Evolutionary conservation across 2,797 vertebrate species (phyloP).

Genomic region (Poeciliopsis presidionis): DNA sequence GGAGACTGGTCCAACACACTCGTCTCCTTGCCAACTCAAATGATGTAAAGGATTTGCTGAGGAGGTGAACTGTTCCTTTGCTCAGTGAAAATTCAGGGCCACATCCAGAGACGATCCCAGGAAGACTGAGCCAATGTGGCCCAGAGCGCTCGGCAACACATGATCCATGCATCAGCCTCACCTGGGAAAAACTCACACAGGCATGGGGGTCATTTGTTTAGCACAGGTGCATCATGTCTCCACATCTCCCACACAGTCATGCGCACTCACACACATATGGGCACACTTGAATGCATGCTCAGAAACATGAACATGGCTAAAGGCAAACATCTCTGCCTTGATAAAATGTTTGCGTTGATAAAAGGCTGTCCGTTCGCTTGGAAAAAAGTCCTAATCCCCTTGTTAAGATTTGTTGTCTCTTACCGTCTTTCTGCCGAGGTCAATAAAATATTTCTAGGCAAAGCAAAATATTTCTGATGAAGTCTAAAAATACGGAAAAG

Average conservation of each 20-base stretch:
- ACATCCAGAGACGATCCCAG: constrained; percentile 80
- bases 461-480: background rate
- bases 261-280: constrained; percentile 15
- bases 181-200: constrained; percentile 76
- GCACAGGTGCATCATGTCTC: constrained; percentile 70
- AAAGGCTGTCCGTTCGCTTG: background rate
- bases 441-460: background rate
- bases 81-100: constrained; percentile 79
- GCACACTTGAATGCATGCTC: constrained; percentile 35
- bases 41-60: constrained; percentile 55
- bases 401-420: background rate
- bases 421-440: background rate
- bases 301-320: constrained; percentile 25
- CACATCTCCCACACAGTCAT: constrained; percentile 20
- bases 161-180: constrained; percentile 79
- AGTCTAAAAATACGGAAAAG: too few species aligned
- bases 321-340: constrained; percentile 5
- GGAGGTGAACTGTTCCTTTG: constrained; percentile 75
- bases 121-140: constrained; percentile 75
- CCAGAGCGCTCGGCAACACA: constrained; percentile 72
- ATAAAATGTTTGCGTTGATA: background rate
- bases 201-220: constrained; percentile 76
- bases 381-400: background rate
- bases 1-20: constrained; percentile 69
- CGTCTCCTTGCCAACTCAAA: constrained; percentile 59